A percentile compares a stretch with the other conserved stretches of the same genome.
Evolutionary conservation across 2,888 invertebrate genomes (phyloP).

Genomic region (Tanypteryx hageni): DNA sequence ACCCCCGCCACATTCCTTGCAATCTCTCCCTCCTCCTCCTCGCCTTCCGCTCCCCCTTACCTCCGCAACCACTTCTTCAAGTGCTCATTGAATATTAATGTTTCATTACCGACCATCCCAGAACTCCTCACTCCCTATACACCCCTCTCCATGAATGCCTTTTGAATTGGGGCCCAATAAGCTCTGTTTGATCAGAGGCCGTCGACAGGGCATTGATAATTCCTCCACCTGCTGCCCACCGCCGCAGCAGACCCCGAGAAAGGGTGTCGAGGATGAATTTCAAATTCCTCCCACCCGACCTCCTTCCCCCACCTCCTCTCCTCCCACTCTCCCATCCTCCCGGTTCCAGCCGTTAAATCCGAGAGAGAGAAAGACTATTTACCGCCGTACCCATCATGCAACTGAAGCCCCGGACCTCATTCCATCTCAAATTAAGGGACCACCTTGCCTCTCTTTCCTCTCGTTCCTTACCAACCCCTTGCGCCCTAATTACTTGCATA

Average conservation of each 20-base stretch:
- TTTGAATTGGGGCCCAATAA: slow-evolving; percentile 62
- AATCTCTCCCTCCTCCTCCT: not conserved
- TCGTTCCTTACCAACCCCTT: not conserved
- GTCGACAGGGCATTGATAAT: slow-evolving; percentile 64
- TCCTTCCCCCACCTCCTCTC: not conserved
- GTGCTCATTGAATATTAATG: slow-evolving; percentile 63
- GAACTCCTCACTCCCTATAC: not conserved
- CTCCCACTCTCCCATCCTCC: not conserved
- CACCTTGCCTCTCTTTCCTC: not conserved
- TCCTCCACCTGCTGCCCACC: slow-evolving; percentile 61
- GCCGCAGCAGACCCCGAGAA: slow-evolving; percentile 35
- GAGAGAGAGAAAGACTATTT: slow-evolving; percentile 38
- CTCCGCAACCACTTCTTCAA: slow-evolving; percentile 52
- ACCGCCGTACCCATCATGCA: slow-evolving; percentile 31
- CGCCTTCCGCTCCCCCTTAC: slow-evolving; percentile 5
- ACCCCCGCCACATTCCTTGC: not conserved
- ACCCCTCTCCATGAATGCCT: slow-evolving; percentile 56
- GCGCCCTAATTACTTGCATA: slow-evolving; percentile 46
- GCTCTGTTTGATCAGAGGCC: slow-evolving; percentile 63
- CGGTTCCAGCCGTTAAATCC: slow-evolving; percentile 18
- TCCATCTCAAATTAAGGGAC: slow-evolving; percentile 43
- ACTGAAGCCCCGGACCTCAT: slow-evolving; percentile 26
- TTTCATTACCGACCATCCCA: slow-evolving; percentile 60
- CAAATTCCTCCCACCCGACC: slow-evolving; percentile 45
- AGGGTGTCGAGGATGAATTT: slow-evolving; percentile 64